Percentiles rank a stretch among this genome's conserved stretches.
Evolutionary conservation across 2,113 vertebrate species (phyloP).

Genomic region (Mionectes macconnelli): DNA sequence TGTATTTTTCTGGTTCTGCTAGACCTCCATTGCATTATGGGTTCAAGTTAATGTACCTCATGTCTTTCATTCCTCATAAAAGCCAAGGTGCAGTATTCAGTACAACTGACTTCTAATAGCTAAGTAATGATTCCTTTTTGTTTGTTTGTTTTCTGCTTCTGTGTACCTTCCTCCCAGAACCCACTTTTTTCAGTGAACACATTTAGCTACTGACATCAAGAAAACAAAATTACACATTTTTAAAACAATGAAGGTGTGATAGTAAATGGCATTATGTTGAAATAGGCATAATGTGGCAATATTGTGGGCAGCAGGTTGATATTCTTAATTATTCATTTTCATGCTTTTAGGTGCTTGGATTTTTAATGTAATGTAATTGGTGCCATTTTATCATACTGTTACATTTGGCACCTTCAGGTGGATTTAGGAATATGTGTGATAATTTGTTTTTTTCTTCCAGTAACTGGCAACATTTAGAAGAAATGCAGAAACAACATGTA

Average conservation of each 20-base stretch:
- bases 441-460: not conserved
- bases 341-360: slow-evolving; percentile 57
- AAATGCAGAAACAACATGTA: not conserved
- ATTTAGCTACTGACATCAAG: slow-evolving; percentile 3
- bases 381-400: not conserved
- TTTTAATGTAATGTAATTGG: slow-evolving; percentile 39
- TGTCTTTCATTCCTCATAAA: not conserved
- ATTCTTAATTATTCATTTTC: slow-evolving; percentile 53
- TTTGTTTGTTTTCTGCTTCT: not conserved
- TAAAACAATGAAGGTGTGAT: slow-evolving; percentile 12
- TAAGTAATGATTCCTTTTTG: not conserved
- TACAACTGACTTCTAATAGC: not conserved
- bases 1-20: not conserved
- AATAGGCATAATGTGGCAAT: not conserved
- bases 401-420: not conserved
- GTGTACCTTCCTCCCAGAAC: not conserved
- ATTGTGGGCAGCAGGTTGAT: not conserved
- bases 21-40: not conserved
- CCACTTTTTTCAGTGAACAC: not conserved
- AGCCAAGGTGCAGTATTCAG: not conserved
- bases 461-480: not conserved
- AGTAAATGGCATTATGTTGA: slow-evolving; percentile 7
- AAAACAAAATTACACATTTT: slow-evolving; percentile 6
- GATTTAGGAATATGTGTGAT: not conserved
- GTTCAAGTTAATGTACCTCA: not conserved